Base-by-base conservation (phyloP, 2,797 vertebrate genomes). In the Tiaroga cobitis region DNA sequence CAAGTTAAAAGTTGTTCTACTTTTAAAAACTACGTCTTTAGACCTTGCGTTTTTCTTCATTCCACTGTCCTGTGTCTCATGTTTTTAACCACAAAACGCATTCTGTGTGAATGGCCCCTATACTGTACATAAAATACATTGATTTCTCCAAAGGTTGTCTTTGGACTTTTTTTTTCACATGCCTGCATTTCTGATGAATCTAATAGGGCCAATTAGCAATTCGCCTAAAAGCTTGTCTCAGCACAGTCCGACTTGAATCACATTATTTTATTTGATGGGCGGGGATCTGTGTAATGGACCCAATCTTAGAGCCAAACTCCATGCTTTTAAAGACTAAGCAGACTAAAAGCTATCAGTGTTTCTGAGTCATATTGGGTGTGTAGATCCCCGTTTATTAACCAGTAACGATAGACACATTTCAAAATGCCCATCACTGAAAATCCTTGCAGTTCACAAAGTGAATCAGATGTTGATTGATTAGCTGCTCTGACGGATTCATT, bases 351-450 rank as follows among this genome's bases (percentile, higher is more conserved):
- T 61, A 8, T 78, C 37, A 78, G 8, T 61, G 75, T 78, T 78
- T 56, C 29, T 78, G 75, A 78, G 54, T 78, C 75, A 78, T 19
- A 61, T 0, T 78, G 24, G 75, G 75, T 29, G 75, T 78, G 75
- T 77, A 59, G 51, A 76, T 76, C 34, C 32, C 29, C 7, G 3
- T 76, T 59, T 76, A 19, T 61, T 26, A 78, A 61, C 37, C 37
- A 61, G 24, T 78, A 61, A 78, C 41, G 34, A n/a, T 26, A n/a
- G 75, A 39, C 24, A 24, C 11, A 61, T 39, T 39, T 78, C 56
- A 37, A 41, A 41, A 41, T 3, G 24, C 24, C 39, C 34, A 61
- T 41, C 34, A 59, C 32, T 56, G 13, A 56, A 37, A 59, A 6
- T n/a, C 21, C 7, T 77, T n/a, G 19, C 32, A 10, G 24, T 59